phyloP scores from a whole-genome alignment of 2,797 vertebrate species.

The Phaenicophaeus curvirostris region DNA sequence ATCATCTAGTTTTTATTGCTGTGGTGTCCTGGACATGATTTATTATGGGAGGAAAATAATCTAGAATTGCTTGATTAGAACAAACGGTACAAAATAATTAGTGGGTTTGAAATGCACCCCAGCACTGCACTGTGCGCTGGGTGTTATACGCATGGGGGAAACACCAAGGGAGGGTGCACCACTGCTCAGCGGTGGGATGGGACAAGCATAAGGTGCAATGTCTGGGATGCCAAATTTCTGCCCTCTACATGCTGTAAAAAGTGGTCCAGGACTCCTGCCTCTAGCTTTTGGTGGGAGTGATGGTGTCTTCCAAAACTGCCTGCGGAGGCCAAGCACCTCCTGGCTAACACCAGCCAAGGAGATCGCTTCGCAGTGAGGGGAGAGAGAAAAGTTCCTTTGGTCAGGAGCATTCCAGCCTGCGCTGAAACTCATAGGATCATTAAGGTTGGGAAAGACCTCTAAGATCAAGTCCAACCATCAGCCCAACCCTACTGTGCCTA shows the following conservation, averaged over 20 bases:
- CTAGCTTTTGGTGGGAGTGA: background rate
- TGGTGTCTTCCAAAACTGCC: background rate
- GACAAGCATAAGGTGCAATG: background rate
- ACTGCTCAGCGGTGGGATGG: background rate
- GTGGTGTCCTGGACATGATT: background rate
- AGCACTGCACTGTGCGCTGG: accelerated
- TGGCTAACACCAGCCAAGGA: background rate
- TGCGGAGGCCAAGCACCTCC: background rate
- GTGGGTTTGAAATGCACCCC: background rate
- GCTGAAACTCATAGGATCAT: background rate
- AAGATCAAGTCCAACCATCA: too few relatives aligned
- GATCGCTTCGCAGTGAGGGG: background rate
- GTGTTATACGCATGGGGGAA: accelerated
- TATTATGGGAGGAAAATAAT: background rate
- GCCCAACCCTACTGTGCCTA: too few relatives aligned
- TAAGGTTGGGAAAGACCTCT: too few relatives aligned
- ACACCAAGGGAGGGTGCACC: accelerated
- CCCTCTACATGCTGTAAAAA: background rate
- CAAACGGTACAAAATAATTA: background rate
- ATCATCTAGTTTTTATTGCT: background rate
- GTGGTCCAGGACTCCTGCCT: background rate
- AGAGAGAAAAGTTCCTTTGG: background rate
- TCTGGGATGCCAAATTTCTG: background rate
- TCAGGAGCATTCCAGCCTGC: background rate
- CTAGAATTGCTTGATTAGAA: background rate